phyloP scores from a whole-genome alignment of 2,797 vertebrate species.

The Helarctos malayanus region DNA sequence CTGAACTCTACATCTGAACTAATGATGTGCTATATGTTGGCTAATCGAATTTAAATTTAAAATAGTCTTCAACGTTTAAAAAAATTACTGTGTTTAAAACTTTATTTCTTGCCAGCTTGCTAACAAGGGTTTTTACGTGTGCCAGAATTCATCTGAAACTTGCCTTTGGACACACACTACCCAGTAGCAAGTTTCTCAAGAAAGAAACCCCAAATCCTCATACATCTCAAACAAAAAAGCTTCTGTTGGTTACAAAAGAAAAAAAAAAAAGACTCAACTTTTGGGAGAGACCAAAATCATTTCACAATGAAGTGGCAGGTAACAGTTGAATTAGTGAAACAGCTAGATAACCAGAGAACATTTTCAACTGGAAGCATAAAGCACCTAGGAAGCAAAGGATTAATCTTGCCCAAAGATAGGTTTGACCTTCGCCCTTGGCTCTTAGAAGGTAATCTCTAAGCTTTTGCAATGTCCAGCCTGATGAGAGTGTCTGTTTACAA shows the following conservation, averaged over 20 bases:
- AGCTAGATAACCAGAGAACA: background rate
- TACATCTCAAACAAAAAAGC: conserved; percentile 30
- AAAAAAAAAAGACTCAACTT: background rate
- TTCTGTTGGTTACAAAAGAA: background rate
- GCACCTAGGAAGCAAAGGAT: background rate
- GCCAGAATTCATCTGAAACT: background rate
- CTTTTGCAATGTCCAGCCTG: background rate
- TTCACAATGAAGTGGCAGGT: background rate
- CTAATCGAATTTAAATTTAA: background rate
- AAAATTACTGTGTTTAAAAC: background rate
- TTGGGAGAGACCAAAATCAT: conserved; percentile 5
- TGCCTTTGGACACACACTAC: conserved; percentile 7
- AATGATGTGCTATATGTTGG: background rate
- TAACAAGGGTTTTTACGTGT: background rate
- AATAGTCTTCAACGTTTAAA: background rate
- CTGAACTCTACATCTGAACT: background rate
- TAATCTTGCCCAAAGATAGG: background rate
- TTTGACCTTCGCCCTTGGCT: background rate
- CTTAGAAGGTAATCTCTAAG: background rate
- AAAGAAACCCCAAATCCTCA: conserved; percentile 17
- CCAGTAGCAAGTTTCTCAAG: conserved; percentile 8
- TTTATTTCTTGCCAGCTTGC: background rate
- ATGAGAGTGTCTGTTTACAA: background rate
- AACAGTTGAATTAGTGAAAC: background rate
- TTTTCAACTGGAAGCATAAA: background rate